A percentile compares a stretch with the other conserved stretches of the same genome.
These are phyloP conservation scores for Nezara viridula DNA, from an alignment of 2,888 invertebrate genomes.

Conservation along the genomic window DNA sequence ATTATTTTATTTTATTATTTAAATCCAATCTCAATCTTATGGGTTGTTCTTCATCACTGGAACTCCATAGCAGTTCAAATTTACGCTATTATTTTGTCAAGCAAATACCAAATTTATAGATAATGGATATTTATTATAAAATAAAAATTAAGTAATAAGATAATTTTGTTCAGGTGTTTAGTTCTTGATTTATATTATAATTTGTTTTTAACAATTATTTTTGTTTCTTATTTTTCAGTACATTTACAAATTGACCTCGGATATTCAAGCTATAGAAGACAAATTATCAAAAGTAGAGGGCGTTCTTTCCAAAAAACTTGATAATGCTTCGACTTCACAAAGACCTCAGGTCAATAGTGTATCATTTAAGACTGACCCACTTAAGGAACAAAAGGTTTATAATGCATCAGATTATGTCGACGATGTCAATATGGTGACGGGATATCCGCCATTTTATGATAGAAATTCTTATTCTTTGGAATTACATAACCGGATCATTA, in stretches of 20 bases:
- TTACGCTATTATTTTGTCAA: no score
- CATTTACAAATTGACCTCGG: conserved; percentile 35
- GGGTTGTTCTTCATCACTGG: no score
- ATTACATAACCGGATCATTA: conserved; percentile 20
- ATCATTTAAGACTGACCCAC: neutral
- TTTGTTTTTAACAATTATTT: neutral
- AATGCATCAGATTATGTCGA: conserved; percentile 43
- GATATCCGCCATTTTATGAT: neutral
- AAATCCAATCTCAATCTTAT: no score
- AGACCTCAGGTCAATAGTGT: neutral
- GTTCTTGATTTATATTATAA: neutral
- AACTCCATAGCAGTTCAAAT: no score
- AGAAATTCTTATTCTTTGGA: conserved; percentile 31
- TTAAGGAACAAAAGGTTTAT: neutral
- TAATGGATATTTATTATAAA: no score
- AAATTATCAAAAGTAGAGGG: conserved; percentile 51
- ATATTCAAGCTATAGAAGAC: conserved; percentile 52
- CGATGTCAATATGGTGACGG: neutral
- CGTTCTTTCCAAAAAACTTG: conserved; percentile 36
- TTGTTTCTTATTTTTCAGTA: conserved; percentile 32
- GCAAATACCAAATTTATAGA: no score
- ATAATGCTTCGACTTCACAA: neutral
- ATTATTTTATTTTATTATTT: no score
- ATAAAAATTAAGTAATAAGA: no score
- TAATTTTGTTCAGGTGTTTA: no score